phyloP scores from a whole-genome alignment of 2,797 vertebrate genomes.

The Semotilus atromaculatus region DNA sequence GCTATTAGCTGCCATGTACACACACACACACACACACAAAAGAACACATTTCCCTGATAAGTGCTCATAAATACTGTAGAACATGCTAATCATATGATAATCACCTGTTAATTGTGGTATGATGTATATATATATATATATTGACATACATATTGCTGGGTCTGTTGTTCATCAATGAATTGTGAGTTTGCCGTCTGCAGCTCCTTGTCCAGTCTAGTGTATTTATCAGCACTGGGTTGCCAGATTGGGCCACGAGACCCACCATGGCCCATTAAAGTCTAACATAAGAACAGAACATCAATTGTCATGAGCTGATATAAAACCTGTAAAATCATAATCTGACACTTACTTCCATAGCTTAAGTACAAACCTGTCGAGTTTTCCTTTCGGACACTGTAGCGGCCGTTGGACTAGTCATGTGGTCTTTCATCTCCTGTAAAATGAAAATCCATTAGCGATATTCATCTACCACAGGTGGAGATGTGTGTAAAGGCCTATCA shows the following conservation, averaged over 20 bases:
- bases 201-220: conserved; percentile 84
- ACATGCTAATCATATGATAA: neutral
- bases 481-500: neutral
- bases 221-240: conserved; percentile 83
- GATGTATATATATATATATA: neutral
- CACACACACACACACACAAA: conserved; percentile 5
- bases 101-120: neutral
- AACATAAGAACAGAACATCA: neutral
- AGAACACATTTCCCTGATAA: conserved; percentile 12
- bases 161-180: conserved; percentile 93
- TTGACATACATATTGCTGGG: conserved; percentile 90
- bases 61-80: neutral
- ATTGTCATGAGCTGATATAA: neutral
- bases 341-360: neutral
- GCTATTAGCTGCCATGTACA: conserved; percentile 84
- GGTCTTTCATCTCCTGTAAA: conserved; percentile 95
- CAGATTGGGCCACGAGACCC: conserved; percentile 80
- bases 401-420: conserved; percentile 87
- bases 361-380: conserved; percentile 84
- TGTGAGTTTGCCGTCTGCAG: conserved; percentile 90
- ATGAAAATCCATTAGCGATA: conserved; percentile 41
- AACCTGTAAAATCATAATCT: neutral
- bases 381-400: conserved; percentile 83
- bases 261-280: conserved; percentile 85
- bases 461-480: neutral